phyloP scores from a whole-genome alignment of 2,888 invertebrate genomes.

The Petrolisthes cinctipes region DNA sequence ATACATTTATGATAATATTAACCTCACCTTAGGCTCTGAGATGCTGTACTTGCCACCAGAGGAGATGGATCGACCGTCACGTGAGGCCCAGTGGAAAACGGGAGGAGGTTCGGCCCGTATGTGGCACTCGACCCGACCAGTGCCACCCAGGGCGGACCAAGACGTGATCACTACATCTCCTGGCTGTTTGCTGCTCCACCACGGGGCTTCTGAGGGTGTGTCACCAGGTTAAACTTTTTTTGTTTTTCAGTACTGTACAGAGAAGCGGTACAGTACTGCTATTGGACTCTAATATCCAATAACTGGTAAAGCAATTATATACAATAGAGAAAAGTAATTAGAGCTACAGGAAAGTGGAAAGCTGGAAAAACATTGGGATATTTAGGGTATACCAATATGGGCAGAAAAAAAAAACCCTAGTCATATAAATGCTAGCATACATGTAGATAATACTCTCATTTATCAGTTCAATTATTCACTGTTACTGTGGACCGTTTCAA shows the following conservation, averaged over 20 bases:
- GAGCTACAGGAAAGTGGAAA: too few species aligned
- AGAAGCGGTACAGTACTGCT: too few species aligned
- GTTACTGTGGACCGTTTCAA: too few species aligned
- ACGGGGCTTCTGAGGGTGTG: constrained; percentile 29
- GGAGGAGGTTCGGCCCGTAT: constrained; percentile 86
- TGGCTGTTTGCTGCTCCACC: constrained; percentile 5
- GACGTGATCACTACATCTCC: constrained; percentile 12
- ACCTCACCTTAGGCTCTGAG: constrained; percentile 77
- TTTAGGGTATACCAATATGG: too few species aligned
- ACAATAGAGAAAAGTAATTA: too few species aligned
- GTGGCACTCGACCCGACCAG: constrained; percentile 73
- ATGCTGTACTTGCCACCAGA: constrained; percentile 84
- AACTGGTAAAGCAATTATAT: too few species aligned
- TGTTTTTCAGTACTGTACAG: not conserved
- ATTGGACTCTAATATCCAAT: too few species aligned
- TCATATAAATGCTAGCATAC: too few species aligned
- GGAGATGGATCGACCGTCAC: constrained; percentile 76
- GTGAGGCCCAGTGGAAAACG: constrained; percentile 81
- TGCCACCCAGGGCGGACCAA: constrained; percentile 58
- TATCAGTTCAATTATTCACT: too few species aligned
- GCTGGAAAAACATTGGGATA: too few species aligned
- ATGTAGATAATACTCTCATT: too few species aligned
- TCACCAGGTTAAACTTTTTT: not conserved
- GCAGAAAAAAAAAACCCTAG: too few species aligned
- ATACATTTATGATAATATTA: not conserved